phyloP scores from a whole-genome alignment of 2,888 invertebrate species.

The Beris chalybata region DNA sequence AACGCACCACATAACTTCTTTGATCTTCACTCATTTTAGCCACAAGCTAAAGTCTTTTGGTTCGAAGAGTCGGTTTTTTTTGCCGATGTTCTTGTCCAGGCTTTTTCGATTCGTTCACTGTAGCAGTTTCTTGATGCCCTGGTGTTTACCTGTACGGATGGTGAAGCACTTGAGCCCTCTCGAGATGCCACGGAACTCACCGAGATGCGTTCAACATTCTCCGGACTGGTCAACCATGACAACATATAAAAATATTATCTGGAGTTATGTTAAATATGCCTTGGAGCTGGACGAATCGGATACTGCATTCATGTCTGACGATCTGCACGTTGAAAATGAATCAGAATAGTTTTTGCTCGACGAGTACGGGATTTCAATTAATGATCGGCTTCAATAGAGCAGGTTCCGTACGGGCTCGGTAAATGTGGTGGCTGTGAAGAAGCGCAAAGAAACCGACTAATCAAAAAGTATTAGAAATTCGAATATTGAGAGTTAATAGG shows the following conservation, averaged over 20 bases:
- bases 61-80: constrained; percentile 25
- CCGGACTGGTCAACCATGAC: constrained; percentile 25
- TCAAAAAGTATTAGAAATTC: no score
- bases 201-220: neutral
- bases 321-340: neutral
- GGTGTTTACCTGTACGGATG: neutral
- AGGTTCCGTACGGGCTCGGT: no score
- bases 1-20: neutral
- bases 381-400: no score
- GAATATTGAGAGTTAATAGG: no score
- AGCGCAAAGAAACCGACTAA: no score
- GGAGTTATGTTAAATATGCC: constrained; percentile 36
- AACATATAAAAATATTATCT: constrained; percentile 36
- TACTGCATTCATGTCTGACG: neutral
- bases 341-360: no score
- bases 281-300: constrained; percentile 27
- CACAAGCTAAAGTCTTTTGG: constrained; percentile 22
- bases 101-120: neutral
- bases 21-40: constrained; percentile 7
- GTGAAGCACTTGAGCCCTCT: constrained; percentile 6
- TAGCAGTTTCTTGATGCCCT: no score
- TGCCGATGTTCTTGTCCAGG: constrained; percentile 26
- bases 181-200: constrained; percentile 5
- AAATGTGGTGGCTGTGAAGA: no score
- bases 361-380: no score